These are phyloP conservation scores for Enteromius treurensis DNA, from an alignment of 2,797 vertebrate species.

Conservation along the genomic window DNA sequence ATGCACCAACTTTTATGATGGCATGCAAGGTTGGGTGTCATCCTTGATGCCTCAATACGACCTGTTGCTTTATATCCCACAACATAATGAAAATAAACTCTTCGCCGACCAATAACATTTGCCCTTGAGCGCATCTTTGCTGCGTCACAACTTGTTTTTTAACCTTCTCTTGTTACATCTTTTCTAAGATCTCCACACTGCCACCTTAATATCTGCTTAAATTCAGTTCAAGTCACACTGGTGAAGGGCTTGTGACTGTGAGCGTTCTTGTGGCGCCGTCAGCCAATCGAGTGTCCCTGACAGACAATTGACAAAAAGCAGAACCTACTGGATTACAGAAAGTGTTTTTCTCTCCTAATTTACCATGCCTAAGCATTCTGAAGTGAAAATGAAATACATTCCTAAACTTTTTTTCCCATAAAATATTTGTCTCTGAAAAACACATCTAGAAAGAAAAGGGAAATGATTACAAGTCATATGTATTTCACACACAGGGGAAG, in stretches of 20 bases:
- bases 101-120: slow-evolving; percentile 5
- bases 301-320: slow-evolving; percentile 19
- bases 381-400: slow-evolving; percentile 10
- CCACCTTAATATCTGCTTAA: background rate
- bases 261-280: background rate
- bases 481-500: background rate
- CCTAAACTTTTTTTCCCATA: background rate
- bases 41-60: slow-evolving; percentile 2
- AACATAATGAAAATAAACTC: slow-evolving; percentile 19
- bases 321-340: slow-evolving; percentile 31
- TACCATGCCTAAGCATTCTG: slow-evolving; percentile 13
- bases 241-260: background rate
- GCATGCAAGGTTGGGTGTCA: background rate
- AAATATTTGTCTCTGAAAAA: background rate
- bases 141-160: slow-evolving; percentile 20
- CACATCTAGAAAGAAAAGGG: background rate
- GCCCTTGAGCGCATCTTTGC: slow-evolving; percentile 5
- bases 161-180: slow-evolving; percentile 30
- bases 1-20: background rate
- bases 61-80: background rate
- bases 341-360: slow-evolving; percentile 8
- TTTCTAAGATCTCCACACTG: background rate
- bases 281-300: background rate
- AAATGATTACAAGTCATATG: background rate
- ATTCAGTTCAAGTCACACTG: slow-evolving; percentile 8